Percentiles rank a stretch among this genome's conserved stretches.
Evolutionary conservation across 2,113 vertebrate genomes (phyloP).

Genomic region (Atherinomorus stipes): DNA sequence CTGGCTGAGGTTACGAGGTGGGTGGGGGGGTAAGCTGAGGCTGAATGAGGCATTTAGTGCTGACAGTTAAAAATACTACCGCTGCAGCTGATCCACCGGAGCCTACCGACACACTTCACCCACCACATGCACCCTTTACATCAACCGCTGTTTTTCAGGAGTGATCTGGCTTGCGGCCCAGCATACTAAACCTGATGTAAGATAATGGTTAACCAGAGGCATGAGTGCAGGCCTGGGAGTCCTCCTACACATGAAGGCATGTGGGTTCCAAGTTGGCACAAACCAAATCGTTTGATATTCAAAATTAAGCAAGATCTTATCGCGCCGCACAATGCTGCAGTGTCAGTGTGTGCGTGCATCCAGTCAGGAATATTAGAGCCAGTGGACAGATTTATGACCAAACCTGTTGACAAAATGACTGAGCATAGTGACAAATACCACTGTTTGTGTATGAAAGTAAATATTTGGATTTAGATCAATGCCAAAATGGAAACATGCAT

Average conservation of each 20-base stretch:
- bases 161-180: constrained; percentile 65
- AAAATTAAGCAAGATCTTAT: constrained; percentile 60
- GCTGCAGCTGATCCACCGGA: constrained; percentile 39
- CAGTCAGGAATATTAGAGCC: constrained; percentile 31
- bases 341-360: constrained; percentile 18
- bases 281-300: constrained; percentile 63
- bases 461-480: background rate
- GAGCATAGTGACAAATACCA: background rate
- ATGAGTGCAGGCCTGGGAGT: constrained; percentile 64
- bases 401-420: constrained; percentile 4
- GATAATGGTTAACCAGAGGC: constrained; percentile 80
- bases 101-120: constrained; percentile 7
- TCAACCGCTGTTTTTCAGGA: constrained; percentile 59
- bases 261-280: constrained; percentile 54
- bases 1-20: constrained; percentile 77
- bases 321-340: constrained; percentile 15
- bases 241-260: constrained; percentile 69
- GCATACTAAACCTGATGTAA: constrained; percentile 74
- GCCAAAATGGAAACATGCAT: background rate
- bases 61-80: constrained; percentile 79
- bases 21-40: constrained; percentile 62
- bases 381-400: constrained; percentile 52
- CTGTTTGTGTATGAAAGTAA: background rate
- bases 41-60: constrained; percentile 84
- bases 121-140: constrained; percentile 39